phyloP scores from a whole-genome alignment of 1,140 invertebrate species.

The Euglossa dilemma region DNA sequence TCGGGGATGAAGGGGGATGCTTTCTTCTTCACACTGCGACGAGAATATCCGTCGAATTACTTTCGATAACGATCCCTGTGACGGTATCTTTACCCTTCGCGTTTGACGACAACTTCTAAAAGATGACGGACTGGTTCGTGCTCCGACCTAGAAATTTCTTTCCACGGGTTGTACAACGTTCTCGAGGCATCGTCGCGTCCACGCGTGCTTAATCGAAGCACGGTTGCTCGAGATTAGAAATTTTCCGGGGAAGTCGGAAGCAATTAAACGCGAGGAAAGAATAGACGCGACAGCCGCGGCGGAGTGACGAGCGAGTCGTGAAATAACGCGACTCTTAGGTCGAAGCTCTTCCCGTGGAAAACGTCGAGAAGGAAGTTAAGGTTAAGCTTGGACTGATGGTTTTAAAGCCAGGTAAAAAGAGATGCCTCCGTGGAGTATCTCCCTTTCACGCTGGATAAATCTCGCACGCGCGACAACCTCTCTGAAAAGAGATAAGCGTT shows the following conservation, averaged over 20 bases:
- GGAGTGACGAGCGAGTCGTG: background rate
- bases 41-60: constrained; percentile 49
- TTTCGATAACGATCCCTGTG: constrained; percentile 51
- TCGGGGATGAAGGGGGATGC: constrained; percentile 57
- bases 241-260: too few relatives aligned
- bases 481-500: constrained; percentile 63
- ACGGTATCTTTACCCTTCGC: constrained; percentile 9
- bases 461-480: constrained; percentile 35
- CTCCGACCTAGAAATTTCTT: background rate
- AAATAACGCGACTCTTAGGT: constrained; percentile 1
- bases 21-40: constrained; percentile 38
- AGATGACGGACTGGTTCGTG: background rate
- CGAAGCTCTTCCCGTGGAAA: background rate
- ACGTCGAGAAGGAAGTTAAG: background rate
- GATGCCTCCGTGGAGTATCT: constrained; percentile 47
- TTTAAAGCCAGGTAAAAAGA: constrained; percentile 48
- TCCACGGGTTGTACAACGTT: too few relatives aligned
- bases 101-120: constrained; percentile 11
- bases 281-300: background rate
- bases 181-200: too few relatives aligned
- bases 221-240: too few relatives aligned
- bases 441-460: constrained; percentile 62
- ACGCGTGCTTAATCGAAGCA: too few relatives aligned
- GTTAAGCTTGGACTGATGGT: constrained; percentile 47
- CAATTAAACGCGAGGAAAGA: background rate